Evolutionary conservation across 2,113 vertebrate species (phyloP), one percentile per base, ranked within the genome.

Genomic region (Chaetodon trifascialis): DNA sequence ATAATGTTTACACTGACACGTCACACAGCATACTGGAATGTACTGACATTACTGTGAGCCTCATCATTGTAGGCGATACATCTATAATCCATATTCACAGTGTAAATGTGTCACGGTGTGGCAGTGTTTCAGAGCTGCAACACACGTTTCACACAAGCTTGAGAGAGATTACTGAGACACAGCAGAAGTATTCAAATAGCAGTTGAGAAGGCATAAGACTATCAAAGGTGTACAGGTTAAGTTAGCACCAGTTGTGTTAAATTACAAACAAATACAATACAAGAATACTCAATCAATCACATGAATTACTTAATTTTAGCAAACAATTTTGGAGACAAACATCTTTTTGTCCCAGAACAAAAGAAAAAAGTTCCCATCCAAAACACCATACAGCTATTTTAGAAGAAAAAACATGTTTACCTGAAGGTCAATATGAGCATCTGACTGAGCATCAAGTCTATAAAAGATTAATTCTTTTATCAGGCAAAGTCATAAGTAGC

Each of bases 211-310:
- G 66, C 60, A 87, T 82, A 74, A 78, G 56, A 84, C 59, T 59
- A 77, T 83, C 54, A 66, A 86, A 88, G 56, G 65, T 74, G 68
- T 70, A 82, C 64, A 75, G 69, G 62, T 46, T 66, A 67, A 80
- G 76, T 91, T 91, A 93, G 91, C 93, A 93, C 92, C 90, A 76
- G 72, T 85, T 70, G 75, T 85, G 80, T 86, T 88, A 85, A 80
- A 52, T 76, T 75, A 82, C 70, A 90, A 83, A 81, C 56, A 82
- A 78, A 76, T 71, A 85, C 65, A 86, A 64, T 46, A 90, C 25
- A 46, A 17, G 64, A 76, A 68, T 73, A 71, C 21, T 78, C 71
- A 76, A 77, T 83, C 63, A 19, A 17, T 46, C 64, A 86, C 79
- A 77, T 42, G 15, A 49, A 81, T 77, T 23, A 69, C 67, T 73